Conservation (phyloP, 2,797 vertebrate species). For the Danio choprae region DNA sequence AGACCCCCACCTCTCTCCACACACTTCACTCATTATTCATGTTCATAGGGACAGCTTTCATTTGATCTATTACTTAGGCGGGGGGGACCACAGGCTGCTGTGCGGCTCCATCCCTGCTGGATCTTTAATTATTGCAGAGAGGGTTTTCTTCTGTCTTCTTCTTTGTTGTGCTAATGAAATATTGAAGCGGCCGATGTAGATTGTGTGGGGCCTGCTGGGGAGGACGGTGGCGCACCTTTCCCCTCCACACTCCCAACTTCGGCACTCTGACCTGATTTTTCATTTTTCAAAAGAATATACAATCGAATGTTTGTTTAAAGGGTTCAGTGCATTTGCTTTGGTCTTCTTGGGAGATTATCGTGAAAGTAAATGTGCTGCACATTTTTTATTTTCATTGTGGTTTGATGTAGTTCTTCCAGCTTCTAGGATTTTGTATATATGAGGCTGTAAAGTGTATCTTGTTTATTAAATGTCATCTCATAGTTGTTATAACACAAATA, state of each 20-base stretch:
- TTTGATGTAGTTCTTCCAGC: neutral
- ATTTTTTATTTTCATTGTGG: neutral
- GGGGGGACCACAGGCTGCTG: slow-evolving; percentile 72
- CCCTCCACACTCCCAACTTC: slow-evolving; percentile 14
- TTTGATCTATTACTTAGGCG: slow-evolving; percentile 84
- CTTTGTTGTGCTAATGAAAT: slow-evolving; percentile 82
- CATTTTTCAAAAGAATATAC: slow-evolving; percentile 34
- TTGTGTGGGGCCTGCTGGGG: slow-evolving; percentile 63
- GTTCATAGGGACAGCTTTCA: slow-evolving; percentile 82
- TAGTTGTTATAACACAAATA: too few relatives aligned
- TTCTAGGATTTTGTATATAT: neutral
- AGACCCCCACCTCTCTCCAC: slow-evolving; percentile 68
- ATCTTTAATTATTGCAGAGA: slow-evolving; percentile 82
- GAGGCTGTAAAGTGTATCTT: neutral
- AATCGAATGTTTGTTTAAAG: slow-evolving; percentile 42
- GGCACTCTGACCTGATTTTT: slow-evolving; percentile 50
- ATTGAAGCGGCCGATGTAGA: slow-evolving; percentile 77
- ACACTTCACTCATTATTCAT: slow-evolving; percentile 81
- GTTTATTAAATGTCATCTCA: too few relatives aligned
- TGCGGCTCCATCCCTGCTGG: slow-evolving; percentile 75
- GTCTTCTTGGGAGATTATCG: slow-evolving; percentile 37
- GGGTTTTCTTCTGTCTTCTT: slow-evolving; percentile 69
- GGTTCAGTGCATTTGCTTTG: slow-evolving; percentile 27
- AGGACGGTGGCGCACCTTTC: slow-evolving; percentile 32
- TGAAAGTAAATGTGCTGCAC: neutral